Evolutionary conservation across 2,888 invertebrate genomes (phyloP), one percentile per base, ranked within the genome.

Genomic region (Sisyra nigra): DNA sequence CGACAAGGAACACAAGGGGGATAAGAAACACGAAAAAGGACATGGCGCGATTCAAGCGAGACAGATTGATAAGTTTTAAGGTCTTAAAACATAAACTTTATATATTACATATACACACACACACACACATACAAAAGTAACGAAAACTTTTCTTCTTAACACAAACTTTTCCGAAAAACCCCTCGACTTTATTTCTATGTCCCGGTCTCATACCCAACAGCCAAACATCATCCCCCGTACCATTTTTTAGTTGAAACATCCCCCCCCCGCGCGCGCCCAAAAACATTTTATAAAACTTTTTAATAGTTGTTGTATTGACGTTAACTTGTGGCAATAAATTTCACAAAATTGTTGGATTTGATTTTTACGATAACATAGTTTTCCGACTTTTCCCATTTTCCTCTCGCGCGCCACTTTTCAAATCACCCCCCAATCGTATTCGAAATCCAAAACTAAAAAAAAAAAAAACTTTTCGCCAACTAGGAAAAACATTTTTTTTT

Each of bases 241-340:
- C 24, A 24, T 24, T 24, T 24, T n/a, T 24, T 24, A 24, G 24
- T 24, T 24, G 5, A 24, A 24, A 24, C 24, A 24, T 24, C 24
- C 37, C n/a, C 11, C 9, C 17, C 15, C 40, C 18, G 17, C 24
- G 17, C n/a, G 7, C 9, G 9, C 15, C 40, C 18, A 32, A 43
- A 43, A 42, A 37, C 35, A 42, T 42, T 42, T 42, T 42, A 42
- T 42, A 43, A 43, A 43, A 37, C 17, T 43, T 43, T 43, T 38
- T 43, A 43, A 43, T 43, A 43, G 43, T 43, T 38, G 43, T 43
- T 43, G 43, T 43, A 43, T 43, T 43, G 43, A 37, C 43, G 43
- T 32, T 43, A 43, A 41, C 41, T 41, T 34, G 41, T 34, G 34
- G 41, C 41, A 34, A 41, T 41, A 41, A 41, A 41, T 41, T 41